phyloP scores from a whole-genome alignment of 2,797 vertebrate genomes.

The Setipinna tenuifilis region DNA sequence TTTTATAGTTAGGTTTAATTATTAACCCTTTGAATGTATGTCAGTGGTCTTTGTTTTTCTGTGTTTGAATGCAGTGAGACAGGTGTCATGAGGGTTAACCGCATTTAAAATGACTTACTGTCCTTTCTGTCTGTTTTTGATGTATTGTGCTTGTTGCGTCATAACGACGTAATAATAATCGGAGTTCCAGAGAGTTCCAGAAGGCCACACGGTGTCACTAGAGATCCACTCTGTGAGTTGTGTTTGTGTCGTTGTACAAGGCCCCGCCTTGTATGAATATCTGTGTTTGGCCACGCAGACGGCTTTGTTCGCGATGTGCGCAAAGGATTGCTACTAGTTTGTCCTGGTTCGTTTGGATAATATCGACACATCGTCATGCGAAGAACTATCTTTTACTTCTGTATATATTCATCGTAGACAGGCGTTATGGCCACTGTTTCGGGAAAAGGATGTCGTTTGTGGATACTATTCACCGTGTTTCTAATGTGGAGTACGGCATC shows the following conservation, averaged over 20 bases:
- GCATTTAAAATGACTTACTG: no score
- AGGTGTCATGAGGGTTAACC: not conserved
- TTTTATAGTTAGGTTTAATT: no score
- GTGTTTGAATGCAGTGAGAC: not conserved
- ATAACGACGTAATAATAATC: not conserved
- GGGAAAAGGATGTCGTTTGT: not conserved
- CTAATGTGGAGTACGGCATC: constrained; percentile 66
- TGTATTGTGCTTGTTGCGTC: not conserved
- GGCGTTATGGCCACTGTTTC: not conserved
- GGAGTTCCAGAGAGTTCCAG: not conserved
- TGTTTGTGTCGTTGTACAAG: not conserved
- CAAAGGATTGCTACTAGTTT: not conserved
- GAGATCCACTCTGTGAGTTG: not conserved
- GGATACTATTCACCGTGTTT: constrained; percentile 55
- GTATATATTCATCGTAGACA: not conserved
- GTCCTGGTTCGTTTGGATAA: not conserved
- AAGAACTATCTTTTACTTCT: not conserved
- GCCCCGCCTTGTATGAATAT: constrained; percentile 22
- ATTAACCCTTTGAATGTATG: not conserved
- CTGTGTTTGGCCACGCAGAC: not conserved
- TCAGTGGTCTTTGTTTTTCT: not conserved
- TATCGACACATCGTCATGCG: not conserved
- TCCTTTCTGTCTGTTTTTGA: no score
- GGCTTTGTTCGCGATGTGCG: constrained; percentile 13
- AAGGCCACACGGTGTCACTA: constrained; percentile 12